A percentile compares a stretch with the other conserved stretches of the same genome.
Evolutionary conservation across 2,797 vertebrate genomes (phyloP).

Genomic region (Rhynchonycteris naso): DNA sequence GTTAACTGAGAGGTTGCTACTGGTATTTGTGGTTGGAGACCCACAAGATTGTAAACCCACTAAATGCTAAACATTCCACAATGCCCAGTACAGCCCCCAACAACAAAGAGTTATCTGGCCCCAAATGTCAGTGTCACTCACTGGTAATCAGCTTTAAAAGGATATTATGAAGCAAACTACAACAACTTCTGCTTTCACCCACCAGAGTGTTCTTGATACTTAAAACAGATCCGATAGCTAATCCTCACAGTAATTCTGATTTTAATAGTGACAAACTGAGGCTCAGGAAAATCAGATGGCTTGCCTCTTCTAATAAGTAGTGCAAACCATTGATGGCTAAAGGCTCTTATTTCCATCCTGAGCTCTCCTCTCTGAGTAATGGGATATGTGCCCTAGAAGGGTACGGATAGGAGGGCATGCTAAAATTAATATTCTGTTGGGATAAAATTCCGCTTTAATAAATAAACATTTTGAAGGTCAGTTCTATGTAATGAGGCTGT

Average conservation of each 20-base stretch:
- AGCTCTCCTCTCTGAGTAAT: neutral
- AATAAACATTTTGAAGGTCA: neutral
- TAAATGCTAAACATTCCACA: neutral
- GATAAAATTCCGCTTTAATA: conserved; percentile 10
- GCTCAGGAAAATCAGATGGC: neutral
- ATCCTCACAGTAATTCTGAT: neutral
- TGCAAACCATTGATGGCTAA: conserved; percentile 7
- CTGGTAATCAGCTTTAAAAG: neutral
- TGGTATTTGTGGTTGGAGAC: neutral
- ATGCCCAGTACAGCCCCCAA: neutral
- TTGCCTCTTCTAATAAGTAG: neutral
- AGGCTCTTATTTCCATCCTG: neutral
- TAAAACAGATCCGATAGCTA: neutral
- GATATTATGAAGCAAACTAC: neutral
- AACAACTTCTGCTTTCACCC: neutral
- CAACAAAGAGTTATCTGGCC: neutral
- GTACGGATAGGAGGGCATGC: neutral
- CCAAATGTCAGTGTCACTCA: neutral
- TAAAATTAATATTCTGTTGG: neutral
- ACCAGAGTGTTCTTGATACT: neutral
- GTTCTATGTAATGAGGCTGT: neutral
- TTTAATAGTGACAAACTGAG: neutral
- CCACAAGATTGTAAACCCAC: neutral
- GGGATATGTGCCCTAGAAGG: neutral
- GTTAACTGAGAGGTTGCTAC: neutral